Base-by-base conservation (phyloP, 1,140 invertebrate genomes). In the Diuraphis noxia region DNA sequence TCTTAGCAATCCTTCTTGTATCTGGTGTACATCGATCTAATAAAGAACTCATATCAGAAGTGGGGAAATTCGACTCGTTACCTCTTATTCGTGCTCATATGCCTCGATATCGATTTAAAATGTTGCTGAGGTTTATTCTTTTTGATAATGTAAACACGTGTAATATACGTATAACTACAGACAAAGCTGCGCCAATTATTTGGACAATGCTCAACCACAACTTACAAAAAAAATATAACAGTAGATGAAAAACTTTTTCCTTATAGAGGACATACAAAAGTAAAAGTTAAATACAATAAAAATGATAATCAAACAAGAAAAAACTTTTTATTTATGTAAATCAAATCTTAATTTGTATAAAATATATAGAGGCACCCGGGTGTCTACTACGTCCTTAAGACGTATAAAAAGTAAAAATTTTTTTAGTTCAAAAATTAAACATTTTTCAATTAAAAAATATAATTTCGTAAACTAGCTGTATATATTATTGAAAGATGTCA, bases 11-110 rank as follows among this genome's bases (percentile, higher is more conserved):
- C 7, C 10, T 86, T n/a, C 30, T 86, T 34, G 13, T 36, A 34
- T n/a, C 84, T 86, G 84, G 84, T 49, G 84, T 46, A 86, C 41
- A 86, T 49, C 10, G 43, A 49, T 23, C 30, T 36, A 86, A 86
- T 49, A 86, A 43, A 86, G 84, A 86, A 21, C 2, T 36, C 21
- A 5, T 86, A 49, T 8, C 0, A 49, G 84, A 86, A 17, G 49
- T 49, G 84, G 36, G 84, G 46, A 85, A 85, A 85, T 2, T 85
- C 2, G 82, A 85, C 9, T 30, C 82, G 4, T 85, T 85, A 13
- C 82, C 84, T 86, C 30, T 86, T 38, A 86, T 86, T 17, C 6
- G 43, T 6, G 41, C 17, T 34, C 4, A 43, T 49, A 34, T 86
- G 30, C 9, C 41, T 86, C 43, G 46, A 17, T 43, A 86, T 34